phyloP scores from a whole-genome alignment of 2,113 vertebrate species.

The Pomatorhinus ruficollis region DNA sequence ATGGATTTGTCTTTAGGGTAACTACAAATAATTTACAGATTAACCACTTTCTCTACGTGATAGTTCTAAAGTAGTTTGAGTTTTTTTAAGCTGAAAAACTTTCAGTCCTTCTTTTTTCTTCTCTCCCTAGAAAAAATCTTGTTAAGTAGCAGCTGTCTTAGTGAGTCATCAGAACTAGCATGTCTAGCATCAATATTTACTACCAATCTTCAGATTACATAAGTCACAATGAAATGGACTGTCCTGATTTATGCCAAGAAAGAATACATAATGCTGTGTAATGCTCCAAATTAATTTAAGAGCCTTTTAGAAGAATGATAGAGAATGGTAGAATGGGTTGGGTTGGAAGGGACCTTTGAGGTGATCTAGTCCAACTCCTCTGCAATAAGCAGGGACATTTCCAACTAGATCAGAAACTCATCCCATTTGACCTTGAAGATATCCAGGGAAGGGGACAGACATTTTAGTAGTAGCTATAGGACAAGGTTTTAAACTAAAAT shows the following conservation, averaged over 20 bases:
- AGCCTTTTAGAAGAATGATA: background rate
- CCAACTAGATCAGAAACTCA: background rate
- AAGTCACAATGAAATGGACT: background rate
- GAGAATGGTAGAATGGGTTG: background rate
- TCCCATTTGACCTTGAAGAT: background rate
- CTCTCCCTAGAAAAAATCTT: background rate
- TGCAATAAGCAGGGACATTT: background rate
- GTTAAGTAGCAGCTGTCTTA: background rate
- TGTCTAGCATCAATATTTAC: background rate
- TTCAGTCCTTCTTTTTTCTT: background rate
- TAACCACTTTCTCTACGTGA: background rate
- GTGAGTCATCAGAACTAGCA: background rate
- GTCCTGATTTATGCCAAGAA: background rate
- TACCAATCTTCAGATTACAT: background rate
- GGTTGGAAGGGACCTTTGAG: background rate
- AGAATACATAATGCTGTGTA: background rate
- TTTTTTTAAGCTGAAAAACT: background rate
- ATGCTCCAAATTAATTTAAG: background rate
- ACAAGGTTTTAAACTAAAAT: background rate
- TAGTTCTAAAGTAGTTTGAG: background rate
- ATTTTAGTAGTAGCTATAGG: background rate
- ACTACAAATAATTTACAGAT: background rate
- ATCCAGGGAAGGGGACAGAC: background rate
- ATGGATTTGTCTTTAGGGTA: background rate
- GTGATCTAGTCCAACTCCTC: background rate